Conservation (phyloP, 1,140 invertebrate genomes). For the Drosophila punjabiensis region DNA sequence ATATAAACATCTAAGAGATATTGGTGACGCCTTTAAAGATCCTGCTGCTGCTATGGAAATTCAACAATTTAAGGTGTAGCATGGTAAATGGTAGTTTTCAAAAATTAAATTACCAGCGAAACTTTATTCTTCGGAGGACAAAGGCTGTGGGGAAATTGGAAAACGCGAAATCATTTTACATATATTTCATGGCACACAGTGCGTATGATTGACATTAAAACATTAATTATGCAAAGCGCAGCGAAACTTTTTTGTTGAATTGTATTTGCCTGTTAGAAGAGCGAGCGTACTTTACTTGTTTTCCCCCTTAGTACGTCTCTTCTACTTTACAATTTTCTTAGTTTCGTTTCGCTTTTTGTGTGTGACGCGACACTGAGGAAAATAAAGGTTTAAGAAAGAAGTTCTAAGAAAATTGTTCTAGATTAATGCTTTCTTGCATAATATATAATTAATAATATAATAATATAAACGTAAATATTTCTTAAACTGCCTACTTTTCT, state of each 20-base stretch:
- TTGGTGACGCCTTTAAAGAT: conserved; percentile 2
- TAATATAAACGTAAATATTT: too few species aligned
- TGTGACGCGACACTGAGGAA: conserved; percentile 6
- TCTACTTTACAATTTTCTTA: conserved; percentile 10
- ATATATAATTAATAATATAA: too few species aligned
- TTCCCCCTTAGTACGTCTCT: not conserved
- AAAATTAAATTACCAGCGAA: conserved; percentile 72
- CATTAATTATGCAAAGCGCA: conserved; percentile 78
- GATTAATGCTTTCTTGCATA: too few species aligned
- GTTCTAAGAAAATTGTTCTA: not conserved
- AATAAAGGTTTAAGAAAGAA: not conserved
- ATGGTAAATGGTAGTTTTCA: conserved; percentile 34
- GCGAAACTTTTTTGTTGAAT: conserved; percentile 57
- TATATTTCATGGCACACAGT: conserved; percentile 76
- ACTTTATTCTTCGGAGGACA: conserved; percentile 25
- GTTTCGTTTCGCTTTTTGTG: conserved; percentile 7
- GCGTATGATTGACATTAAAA: conserved; percentile 82
- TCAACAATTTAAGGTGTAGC: not conserved
- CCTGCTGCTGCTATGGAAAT: conserved; percentile 4
- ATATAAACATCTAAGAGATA: not conserved
- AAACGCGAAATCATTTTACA: conserved; percentile 67
- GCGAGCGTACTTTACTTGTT: not conserved
- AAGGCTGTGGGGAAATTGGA: conserved; percentile 40
- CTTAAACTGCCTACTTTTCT: not conserved
- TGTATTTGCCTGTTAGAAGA: conserved; percentile 40